These are phyloP conservation scores for Mellilla xanthometata DNA, from an alignment of 2,888 invertebrate genomes.

Conservation along the genomic window DNA sequence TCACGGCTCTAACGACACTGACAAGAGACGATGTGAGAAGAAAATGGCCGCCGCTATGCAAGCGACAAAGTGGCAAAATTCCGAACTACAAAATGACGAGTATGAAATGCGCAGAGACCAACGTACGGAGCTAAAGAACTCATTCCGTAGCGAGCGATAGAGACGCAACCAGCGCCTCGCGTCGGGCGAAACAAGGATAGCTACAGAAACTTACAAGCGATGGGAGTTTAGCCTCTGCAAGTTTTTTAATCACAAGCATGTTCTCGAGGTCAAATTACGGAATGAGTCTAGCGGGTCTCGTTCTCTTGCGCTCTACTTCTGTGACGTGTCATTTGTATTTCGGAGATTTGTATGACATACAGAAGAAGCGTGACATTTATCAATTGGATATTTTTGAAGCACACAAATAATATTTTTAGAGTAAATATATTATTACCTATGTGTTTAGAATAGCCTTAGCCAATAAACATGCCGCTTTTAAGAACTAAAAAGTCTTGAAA, in stretches of 20 bases:
- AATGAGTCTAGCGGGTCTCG: conserved; percentile 48
- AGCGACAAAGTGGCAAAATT: conserved; percentile 49
- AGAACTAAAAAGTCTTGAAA: no score
- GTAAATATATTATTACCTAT: no score
- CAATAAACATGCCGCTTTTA: no score
- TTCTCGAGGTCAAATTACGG: conserved; percentile 51
- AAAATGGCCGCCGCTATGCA: conserved; percentile 67
- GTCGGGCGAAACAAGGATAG: conserved; percentile 12
- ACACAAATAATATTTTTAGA: no score
- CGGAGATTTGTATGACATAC: conserved; percentile 5
- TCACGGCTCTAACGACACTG: conserved; percentile 62
- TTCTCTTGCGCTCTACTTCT: conserved; percentile 72
- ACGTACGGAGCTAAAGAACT: conserved; percentile 17
- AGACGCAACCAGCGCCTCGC: conserved; percentile 30
- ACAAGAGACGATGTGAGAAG: conserved; percentile 71
- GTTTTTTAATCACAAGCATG: conserved; percentile 50
- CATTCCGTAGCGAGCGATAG: conserved; percentile 31
- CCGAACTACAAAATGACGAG: conserved; percentile 52
- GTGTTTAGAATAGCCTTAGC: no score
- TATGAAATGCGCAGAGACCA: conserved; percentile 39
- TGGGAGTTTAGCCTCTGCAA: conserved; percentile 34
- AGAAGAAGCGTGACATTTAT: neutral
- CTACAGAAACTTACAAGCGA: conserved; percentile 8
- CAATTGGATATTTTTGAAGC: no score
- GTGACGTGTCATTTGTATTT: conserved; percentile 24